phyloP scores from a whole-genome alignment of 2,797 vertebrate genomes.

The Denticeps clupeoides region DNA sequence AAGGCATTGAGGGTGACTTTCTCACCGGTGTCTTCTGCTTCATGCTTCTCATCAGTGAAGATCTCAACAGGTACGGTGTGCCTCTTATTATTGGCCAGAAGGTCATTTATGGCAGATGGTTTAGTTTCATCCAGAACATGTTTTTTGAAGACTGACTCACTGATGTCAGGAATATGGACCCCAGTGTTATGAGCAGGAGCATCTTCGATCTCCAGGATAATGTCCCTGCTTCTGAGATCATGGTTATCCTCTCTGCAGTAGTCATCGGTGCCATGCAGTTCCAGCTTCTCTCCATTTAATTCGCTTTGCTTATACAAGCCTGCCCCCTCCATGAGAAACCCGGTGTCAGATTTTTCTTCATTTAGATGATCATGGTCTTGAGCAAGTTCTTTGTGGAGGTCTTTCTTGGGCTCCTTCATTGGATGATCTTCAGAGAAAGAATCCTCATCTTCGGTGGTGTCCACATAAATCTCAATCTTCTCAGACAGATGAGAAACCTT shows the following conservation, averaged over 20 bases:
- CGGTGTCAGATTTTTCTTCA: conserved; percentile 30
- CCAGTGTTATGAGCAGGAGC: conserved; percentile 18
- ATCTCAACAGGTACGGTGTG: conserved; percentile 37
- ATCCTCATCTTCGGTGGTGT: conserved; percentile 66
- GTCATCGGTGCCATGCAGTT: conserved; percentile 13
- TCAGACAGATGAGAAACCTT: conserved; percentile 75
- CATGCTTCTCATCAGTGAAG: conserved; percentile 18
- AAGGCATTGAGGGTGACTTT: conserved; percentile 49
- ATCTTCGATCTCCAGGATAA: conserved; percentile 42
- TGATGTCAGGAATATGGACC: conserved; percentile 36
- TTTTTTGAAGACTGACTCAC: conserved; percentile 17
- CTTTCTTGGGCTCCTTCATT: conserved; percentile 29
- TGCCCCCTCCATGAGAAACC: conserved; percentile 36
- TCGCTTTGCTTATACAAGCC: conserved; percentile 15
- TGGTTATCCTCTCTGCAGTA: conserved; percentile 30
- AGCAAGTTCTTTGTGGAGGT: conserved; percentile 26
- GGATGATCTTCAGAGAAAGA: conserved; percentile 58
- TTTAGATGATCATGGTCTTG: conserved; percentile 2
- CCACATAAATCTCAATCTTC: conserved; percentile 47
- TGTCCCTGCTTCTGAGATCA: conserved; percentile 36
- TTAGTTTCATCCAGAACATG: conserved; percentile 28
- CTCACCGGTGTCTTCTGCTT: conserved; percentile 28
- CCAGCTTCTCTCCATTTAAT: conserved; percentile 27
- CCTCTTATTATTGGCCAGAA: conserved; percentile 49
- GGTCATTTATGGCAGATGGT: conserved; percentile 55